Percentiles rank a stretch among this genome's conserved stretches.
Conservation (phyloP, 1,140 invertebrate species). For the Rhopalosiphum padi region DNA sequence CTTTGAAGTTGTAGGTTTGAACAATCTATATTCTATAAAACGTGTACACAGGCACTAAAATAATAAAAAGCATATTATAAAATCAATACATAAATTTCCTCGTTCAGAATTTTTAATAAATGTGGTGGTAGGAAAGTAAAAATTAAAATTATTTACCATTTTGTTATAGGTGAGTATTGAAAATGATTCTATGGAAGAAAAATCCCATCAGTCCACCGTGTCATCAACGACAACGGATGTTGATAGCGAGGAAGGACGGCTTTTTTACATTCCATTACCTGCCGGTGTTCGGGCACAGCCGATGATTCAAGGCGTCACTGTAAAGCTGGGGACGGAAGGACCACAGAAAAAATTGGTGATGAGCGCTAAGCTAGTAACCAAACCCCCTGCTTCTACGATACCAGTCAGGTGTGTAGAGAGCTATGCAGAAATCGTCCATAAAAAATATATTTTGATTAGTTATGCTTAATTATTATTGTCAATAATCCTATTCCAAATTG, state of each 20-base stretch:
- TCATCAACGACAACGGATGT: slow-evolving; percentile 35
- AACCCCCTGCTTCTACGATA: slow-evolving; percentile 65
- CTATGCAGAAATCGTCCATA: neutral
- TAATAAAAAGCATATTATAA: neutral
- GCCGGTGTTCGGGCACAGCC: slow-evolving; percentile 65
- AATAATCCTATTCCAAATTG: neutral
- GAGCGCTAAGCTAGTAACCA: slow-evolving; percentile 73
- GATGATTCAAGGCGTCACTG: slow-evolving; percentile 73
- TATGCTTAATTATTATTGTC: neutral
- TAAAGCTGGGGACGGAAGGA: slow-evolving; percentile 72
- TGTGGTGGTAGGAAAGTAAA: neutral
- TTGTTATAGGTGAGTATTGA: slow-evolving; percentile 58
- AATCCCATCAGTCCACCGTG: slow-evolving; percentile 66
- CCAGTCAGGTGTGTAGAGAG: slow-evolving; percentile 17
- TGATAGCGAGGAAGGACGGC: slow-evolving; percentile 68
- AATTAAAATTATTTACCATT: neutral
- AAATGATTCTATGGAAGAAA: slow-evolving; percentile 63
- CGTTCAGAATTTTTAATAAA: neutral
- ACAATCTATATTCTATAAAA: no score
- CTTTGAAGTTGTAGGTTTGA: no score
- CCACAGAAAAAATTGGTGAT: slow-evolving; percentile 72
- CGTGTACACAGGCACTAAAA: no score
- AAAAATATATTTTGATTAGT: neutral
- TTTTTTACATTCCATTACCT: slow-evolving; percentile 76
- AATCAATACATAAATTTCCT: neutral